phyloP scores from a whole-genome alignment of 2,113 vertebrate genomes.

The Mionectes macconnelli region DNA sequence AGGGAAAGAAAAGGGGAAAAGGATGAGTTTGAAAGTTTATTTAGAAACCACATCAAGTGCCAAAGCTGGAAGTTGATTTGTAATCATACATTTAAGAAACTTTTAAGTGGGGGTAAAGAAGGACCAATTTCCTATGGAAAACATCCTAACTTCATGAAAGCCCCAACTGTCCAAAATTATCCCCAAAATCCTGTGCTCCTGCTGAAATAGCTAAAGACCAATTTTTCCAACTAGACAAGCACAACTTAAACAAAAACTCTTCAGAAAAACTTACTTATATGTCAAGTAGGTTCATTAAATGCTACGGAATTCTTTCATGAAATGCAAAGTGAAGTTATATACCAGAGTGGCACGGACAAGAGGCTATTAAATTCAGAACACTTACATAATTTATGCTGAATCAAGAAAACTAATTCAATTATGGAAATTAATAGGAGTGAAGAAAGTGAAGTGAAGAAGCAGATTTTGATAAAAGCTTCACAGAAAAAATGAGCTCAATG shows the following conservation, averaged over 20 bases:
- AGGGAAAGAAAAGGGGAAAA: background rate
- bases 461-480: background rate
- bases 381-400: constrained; percentile 25
- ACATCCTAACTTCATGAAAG: background rate
- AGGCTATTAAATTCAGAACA: constrained; percentile 14
- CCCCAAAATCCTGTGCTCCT: background rate
- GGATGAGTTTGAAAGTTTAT: background rate
- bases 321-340: background rate
- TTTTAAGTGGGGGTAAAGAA: background rate
- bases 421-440: background rate
- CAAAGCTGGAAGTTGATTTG: background rate
- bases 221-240: background rate
- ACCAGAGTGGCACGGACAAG: background rate
- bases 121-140: background rate
- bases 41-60: background rate
- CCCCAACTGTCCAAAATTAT: background rate
- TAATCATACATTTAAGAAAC: background rate
- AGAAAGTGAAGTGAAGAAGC: background rate
- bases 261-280: background rate
- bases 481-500: background rate
- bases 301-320: background rate
- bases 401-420: constrained; percentile 15
- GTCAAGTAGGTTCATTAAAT: background rate
- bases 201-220: background rate
- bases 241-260: background rate